A percentile compares a stretch with the other conserved stretches of the same genome.
Conservation (phyloP, 1,140 invertebrate species). For the Sinonovacula constricta region DNA sequence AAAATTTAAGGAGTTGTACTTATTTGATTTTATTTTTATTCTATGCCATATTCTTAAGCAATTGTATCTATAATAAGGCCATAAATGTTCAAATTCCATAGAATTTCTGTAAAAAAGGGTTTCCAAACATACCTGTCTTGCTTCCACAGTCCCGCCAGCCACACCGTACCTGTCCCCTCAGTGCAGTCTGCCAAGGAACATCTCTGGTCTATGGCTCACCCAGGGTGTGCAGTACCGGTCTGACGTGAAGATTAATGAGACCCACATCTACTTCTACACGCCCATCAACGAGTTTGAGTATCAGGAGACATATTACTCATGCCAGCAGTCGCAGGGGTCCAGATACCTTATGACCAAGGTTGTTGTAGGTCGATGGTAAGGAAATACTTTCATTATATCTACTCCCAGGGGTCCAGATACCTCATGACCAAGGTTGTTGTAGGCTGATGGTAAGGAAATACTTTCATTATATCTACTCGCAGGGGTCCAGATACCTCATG, state of each 20-base stretch:
- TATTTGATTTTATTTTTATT: too few relatives aligned
- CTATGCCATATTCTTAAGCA: too few relatives aligned
- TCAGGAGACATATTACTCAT: constrained; percentile 95
- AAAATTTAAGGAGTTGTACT: too few relatives aligned
- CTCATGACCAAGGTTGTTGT: too few relatives aligned
- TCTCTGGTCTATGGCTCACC: constrained; percentile 96
- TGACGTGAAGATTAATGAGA: constrained; percentile 94
- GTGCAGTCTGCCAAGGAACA: constrained; percentile 95
- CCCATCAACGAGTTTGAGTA: constrained; percentile 88
- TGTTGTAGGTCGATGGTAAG: constrained; percentile 96
- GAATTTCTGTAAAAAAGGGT: too few relatives aligned
- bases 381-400: too few relatives aligned
- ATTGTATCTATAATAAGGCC: too few relatives aligned
- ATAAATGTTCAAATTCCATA: too few relatives aligned
- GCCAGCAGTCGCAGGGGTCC: constrained; percentile 90
- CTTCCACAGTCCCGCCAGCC: constrained; percentile 64
- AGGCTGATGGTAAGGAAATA: too few relatives aligned
- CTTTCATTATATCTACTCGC: too few relatives aligned
- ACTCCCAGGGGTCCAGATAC: too few relatives aligned
- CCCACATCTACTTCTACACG: constrained; percentile 94
- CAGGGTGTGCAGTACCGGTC: constrained; percentile 89
- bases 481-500: too few relatives aligned
- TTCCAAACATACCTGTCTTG: constrained; percentile 28
- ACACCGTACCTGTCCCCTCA: constrained; percentile 86
- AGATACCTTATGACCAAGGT: constrained; percentile 96